These are phyloP conservation scores for Semicossyphus pulcher DNA, from an alignment of 2,113 vertebrate genomes.

Conservation along the genomic window DNA sequence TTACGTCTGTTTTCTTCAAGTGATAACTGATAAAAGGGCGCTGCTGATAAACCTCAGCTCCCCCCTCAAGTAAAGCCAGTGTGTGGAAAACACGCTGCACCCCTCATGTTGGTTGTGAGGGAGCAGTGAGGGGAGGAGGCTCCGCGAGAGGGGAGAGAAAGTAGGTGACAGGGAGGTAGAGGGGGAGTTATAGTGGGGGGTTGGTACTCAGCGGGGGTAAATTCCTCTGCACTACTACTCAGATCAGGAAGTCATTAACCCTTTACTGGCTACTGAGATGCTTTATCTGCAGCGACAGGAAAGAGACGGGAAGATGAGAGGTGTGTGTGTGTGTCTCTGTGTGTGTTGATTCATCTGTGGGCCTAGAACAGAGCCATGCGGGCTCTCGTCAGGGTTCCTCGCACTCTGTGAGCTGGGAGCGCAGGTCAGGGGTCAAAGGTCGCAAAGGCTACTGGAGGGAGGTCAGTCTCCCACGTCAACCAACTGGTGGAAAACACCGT, in stretches of 20 bases:
- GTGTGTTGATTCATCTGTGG: constrained; percentile 17
- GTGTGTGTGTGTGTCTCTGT: constrained; percentile 3
- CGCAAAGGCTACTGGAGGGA: constrained; percentile 35
- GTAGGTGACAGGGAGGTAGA: constrained; percentile 34
- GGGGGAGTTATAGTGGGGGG: constrained; percentile 22
- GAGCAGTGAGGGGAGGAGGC: constrained; percentile 23
- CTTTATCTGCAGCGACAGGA: constrained; percentile 25
- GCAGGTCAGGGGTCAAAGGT: constrained; percentile 65
- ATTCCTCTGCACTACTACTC: constrained; percentile 64
- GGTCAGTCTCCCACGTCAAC: constrained; percentile 59
- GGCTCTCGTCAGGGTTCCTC: constrained; percentile 34
- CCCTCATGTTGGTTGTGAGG: background rate
- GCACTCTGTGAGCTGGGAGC: constrained; percentile 24
- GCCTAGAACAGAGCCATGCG: background rate
- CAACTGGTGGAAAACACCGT: constrained; percentile 31
- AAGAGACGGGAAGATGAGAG: constrained; percentile 18
- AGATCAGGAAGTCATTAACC: constrained; percentile 62
- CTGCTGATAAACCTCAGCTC: too few species aligned
- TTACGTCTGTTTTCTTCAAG: too few species aligned
- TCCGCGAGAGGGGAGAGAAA: constrained; percentile 11
- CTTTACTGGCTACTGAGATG: constrained; percentile 21
- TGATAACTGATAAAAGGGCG: too few species aligned
- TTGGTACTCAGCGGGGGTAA: constrained; percentile 47
- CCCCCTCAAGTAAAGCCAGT: too few species aligned
- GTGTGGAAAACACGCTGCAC: too few species aligned